These are phyloP conservation scores for Agriotes lineatus DNA, from an alignment of 2,888 invertebrate species.

Conservation along the genomic window DNA sequence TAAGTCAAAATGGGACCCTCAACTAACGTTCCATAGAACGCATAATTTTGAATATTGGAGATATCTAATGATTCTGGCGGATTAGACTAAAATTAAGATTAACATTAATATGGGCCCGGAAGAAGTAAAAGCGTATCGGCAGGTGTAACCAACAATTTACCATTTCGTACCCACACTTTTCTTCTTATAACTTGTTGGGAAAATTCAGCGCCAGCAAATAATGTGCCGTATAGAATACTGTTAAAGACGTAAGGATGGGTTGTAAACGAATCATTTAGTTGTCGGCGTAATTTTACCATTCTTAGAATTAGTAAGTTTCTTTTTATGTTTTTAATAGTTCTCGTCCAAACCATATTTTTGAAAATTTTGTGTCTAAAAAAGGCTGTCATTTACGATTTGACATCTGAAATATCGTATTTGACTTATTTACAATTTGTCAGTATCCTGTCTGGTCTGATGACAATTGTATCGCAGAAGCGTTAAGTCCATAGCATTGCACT, in stretches of 20 bases:
- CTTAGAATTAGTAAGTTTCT: no score
- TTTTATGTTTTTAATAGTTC: no score
- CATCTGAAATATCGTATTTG: no score
- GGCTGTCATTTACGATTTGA: no score
- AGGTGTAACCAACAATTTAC: slow-evolving; percentile 6
- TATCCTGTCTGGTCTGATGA: no score
- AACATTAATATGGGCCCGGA: background rate
- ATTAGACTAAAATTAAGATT: slow-evolving; percentile 55
- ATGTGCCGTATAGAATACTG: slow-evolving; percentile 77
- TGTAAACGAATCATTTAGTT: slow-evolving; percentile 55
- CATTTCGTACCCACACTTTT: slow-evolving; percentile 72
- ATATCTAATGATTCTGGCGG: slow-evolving; percentile 66
- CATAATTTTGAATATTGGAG: slow-evolving; percentile 70
- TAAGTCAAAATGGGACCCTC: slow-evolving; percentile 73
- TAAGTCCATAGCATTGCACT: no score
- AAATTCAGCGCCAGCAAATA: slow-evolving; percentile 84
- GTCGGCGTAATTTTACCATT: no score
- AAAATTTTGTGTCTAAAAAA: no score
- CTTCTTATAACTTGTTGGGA: slow-evolving; percentile 82
- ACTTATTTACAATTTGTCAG: no score
- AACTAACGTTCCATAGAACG: slow-evolving; percentile 72
- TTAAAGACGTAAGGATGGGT: slow-evolving; percentile 68
- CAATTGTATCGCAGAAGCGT: no score
- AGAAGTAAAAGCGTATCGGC: background rate
- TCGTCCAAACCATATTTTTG: no score